A percentile compares a stretch with the other conserved stretches of the same genome.
Evolutionary conservation across 2,113 vertebrate species (phyloP).

Genomic region (Mellivora capensis): DNA sequence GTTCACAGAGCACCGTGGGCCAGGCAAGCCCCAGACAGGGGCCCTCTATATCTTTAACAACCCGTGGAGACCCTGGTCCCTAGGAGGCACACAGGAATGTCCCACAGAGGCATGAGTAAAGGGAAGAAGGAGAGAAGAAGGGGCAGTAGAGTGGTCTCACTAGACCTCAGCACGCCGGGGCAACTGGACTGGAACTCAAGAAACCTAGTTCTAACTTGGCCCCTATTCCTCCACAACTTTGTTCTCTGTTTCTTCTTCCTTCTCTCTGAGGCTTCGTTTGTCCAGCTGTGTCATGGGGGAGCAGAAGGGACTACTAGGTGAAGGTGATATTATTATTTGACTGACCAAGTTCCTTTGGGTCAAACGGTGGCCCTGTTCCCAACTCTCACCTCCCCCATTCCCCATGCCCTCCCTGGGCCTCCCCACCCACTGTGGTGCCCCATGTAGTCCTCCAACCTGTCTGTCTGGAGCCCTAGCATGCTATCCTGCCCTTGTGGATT

Average conservation of each 20-base stretch:
- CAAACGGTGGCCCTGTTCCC: background rate
- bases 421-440: background rate
- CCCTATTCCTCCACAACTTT: background rate
- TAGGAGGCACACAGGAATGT: rapidly evolving
- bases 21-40: background rate
- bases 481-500: background rate
- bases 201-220: background rate
- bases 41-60: background rate
- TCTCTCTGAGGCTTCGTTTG: background rate
- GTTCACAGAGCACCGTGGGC: rapidly evolving
- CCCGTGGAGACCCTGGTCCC: rapidly evolving
- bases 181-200: too few species aligned
- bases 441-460: background rate
- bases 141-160: rapidly evolving
- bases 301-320: background rate
- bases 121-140: background rate
- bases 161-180: background rate
- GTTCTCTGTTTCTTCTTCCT: background rate
- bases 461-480: background rate
- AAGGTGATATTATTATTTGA: background rate
- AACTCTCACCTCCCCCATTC: background rate
- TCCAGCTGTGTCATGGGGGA: background rate
- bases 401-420: background rate
- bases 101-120: background rate
- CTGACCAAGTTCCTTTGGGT: background rate